Base-by-base conservation (phyloP, 2,888 invertebrate genomes). In the Ochropleura leucogaster region DNA sequence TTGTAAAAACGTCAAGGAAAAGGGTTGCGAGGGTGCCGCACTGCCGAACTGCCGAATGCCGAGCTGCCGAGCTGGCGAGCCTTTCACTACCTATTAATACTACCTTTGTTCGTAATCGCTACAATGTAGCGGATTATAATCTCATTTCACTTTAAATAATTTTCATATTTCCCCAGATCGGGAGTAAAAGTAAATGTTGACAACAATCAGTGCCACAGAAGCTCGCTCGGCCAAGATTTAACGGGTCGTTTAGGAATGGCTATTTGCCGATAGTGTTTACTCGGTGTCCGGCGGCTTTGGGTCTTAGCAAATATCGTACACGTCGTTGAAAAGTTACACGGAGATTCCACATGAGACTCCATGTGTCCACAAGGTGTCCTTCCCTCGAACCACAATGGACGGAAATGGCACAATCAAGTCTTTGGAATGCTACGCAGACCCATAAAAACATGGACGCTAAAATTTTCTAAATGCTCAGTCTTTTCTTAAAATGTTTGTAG, bases 181-280 rank as follows among this genome's bases (percentile, higher is more conserved):
- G 44, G 5, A 40, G 49, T 66, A 16, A 20, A 66, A 75, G 46
- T 59, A 65, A 77, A 68, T 62, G 51, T 78, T 77, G 10, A 42
- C 49, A 62, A 59, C 30, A 51, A 72, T 72, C 63, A 68, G 46
- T 40, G 65, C 40, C 65, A 20, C 62, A 30, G 53, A 18, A 47
- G n/a, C 30, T 40, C 59, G 63, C 20, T 60, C n/a, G 44, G 55
- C 51, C 46, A 5, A 62, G 77, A 20, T 47, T 14, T 76, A 47
- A 47, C 42, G 68, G 46, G n/a, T 68, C 72, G 67, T 65, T 77
- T 77, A 66, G 20, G 63, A 59, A 65, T 60, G 72, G 51, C 55
- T 81, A 74, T 83, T 83, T 83, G 83, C n/a, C 49, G 60, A 75
- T 68, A 63, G 47, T 68, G 57, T 83, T 78, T 60, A 57, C 70